phyloP scores from a whole-genome alignment of 2,888 invertebrate genomes.

The Cephus pygmeus region DNA sequence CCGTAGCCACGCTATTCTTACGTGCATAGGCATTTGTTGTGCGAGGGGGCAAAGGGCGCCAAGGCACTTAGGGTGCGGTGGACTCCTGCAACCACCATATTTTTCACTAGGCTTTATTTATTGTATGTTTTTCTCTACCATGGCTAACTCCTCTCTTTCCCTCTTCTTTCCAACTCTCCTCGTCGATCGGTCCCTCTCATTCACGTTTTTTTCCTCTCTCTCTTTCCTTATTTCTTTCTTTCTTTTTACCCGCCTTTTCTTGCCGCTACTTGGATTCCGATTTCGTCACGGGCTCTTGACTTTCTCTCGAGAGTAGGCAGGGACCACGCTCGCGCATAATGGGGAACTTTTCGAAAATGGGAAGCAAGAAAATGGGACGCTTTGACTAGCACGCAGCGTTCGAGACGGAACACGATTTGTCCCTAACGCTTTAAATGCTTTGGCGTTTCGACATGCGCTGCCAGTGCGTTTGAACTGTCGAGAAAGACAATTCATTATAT shows the following conservation, averaged over 20 bases:
- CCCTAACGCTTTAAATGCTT: neutral
- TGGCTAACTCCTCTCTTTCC: slow-evolving; percentile 22
- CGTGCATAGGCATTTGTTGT: slow-evolving; percentile 44
- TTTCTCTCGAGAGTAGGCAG: slow-evolving; percentile 17
- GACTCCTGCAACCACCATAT: slow-evolving; percentile 43
- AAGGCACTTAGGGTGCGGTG: slow-evolving; percentile 55
- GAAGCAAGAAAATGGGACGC: neutral
- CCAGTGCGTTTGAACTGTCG: neutral
- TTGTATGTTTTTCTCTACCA: slow-evolving; percentile 44
- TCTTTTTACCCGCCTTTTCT: slow-evolving; percentile 30
- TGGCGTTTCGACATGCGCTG: neutral
- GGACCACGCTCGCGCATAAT: neutral
- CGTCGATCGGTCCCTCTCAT: slow-evolving; percentile 1
- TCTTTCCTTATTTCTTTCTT: slow-evolving; percentile 18
- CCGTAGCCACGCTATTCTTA: slow-evolving; percentile 40
- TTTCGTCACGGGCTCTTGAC: slow-evolving; percentile 56
- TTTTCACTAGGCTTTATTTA: slow-evolving; percentile 55
- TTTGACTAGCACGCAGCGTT: neutral
- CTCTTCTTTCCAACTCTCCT: slow-evolving; percentile 18
- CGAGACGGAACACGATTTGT: neutral
- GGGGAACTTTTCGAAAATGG: neutral
- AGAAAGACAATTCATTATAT: neutral
- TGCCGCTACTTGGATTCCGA: slow-evolving; percentile 46
- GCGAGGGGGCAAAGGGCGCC: slow-evolving; percentile 50
- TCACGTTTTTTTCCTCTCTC: slow-evolving; percentile 15